phyloP scores from a whole-genome alignment of 2,797 vertebrate genomes.

The Garrulus glandarius region DNA sequence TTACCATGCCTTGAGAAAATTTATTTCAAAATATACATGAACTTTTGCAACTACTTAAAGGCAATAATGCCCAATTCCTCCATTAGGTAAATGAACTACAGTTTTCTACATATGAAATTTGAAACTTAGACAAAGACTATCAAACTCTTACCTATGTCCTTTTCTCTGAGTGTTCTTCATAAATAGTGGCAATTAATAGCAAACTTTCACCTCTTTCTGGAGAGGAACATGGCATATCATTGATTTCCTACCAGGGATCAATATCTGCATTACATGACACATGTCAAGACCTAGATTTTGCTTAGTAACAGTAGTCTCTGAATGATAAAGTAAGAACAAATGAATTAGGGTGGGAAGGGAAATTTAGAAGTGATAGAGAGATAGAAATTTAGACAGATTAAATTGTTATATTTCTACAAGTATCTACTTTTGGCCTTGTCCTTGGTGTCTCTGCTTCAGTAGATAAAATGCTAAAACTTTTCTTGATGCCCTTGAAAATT shows the following conservation, averaged over 20 bases:
- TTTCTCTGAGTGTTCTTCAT: background rate
- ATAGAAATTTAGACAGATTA: background rate
- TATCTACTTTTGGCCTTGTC: background rate
- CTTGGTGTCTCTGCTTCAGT: background rate
- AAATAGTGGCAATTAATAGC: background rate
- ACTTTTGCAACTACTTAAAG: background rate
- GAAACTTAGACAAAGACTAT: background rate
- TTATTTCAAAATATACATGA: background rate
- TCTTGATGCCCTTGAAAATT: background rate
- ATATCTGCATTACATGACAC: background rate
- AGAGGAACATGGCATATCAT: background rate
- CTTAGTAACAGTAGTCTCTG: background rate
- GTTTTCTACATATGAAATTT: background rate
- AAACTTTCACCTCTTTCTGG: background rate
- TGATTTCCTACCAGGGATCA: conserved; percentile 3
- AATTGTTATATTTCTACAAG: background rate
- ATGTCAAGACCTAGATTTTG: background rate
- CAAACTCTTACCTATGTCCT: background rate
- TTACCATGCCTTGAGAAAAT: background rate
- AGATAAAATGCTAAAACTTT: background rate
- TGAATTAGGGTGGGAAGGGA: background rate
- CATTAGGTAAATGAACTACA: background rate
- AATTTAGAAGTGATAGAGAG: background rate
- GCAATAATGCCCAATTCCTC: background rate
- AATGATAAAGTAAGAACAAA: background rate